phyloP scores from a whole-genome alignment of 2,888 invertebrate species.

The Trichopoda pennipes region DNA sequence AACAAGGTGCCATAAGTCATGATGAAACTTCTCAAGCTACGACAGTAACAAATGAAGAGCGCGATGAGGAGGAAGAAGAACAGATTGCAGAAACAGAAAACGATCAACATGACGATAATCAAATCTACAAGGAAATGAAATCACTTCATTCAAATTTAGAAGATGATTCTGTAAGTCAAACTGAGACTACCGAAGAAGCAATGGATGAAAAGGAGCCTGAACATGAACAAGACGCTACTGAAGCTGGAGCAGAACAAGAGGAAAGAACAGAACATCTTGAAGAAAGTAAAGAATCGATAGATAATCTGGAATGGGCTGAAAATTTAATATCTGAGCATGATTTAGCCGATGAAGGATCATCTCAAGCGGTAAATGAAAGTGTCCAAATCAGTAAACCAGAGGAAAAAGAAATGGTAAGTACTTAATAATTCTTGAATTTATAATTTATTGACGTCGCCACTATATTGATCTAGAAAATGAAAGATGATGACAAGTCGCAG shows the following conservation, averaged over 20 bases:
- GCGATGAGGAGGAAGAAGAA: conserved; percentile 60
- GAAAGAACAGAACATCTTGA: conserved; percentile 67
- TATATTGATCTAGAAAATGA: conserved; percentile 52
- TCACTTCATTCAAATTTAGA: conserved; percentile 55
- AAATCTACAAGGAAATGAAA: conserved; percentile 75
- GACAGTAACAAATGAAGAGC: conserved; percentile 62
- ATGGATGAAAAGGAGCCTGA: conserved; percentile 27
- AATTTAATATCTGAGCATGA: conserved; percentile 78
- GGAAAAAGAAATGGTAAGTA: conserved; percentile 51
- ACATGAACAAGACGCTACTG: conserved; percentile 32
- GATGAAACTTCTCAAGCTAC: conserved; percentile 54
- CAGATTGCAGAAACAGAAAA: conserved; percentile 66
- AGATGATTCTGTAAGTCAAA: conserved; percentile 68
- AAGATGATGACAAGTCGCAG: conserved; percentile 65
- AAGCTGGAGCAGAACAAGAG: not conserved
- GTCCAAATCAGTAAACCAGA: conserved; percentile 22
- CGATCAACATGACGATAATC: conserved; percentile 75
- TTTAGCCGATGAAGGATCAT: conserved; percentile 71
- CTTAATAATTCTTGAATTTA: not conserved
- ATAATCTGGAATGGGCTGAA: conserved; percentile 79
- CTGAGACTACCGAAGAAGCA: conserved; percentile 30
- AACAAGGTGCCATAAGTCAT: conserved; percentile 55
- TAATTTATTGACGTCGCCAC: conserved; percentile 18
- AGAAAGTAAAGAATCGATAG: conserved; percentile 77
- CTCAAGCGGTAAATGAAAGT: conserved; percentile 31